Base-by-base conservation (phyloP, 2,888 invertebrate species). In the Drosophila helvetica region DNA sequence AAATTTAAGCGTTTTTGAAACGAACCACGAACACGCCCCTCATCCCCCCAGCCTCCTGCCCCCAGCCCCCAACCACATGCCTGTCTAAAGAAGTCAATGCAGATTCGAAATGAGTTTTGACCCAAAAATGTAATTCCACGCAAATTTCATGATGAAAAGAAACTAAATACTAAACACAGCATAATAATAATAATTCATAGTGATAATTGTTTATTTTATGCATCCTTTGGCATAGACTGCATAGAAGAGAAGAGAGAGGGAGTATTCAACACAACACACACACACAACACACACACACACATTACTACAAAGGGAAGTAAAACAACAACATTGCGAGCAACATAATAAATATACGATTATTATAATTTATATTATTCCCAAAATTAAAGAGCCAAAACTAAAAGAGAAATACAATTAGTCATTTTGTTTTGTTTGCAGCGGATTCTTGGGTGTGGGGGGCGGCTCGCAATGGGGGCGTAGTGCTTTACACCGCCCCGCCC, bases 341-440 rank as follows among this genome's bases (percentile, higher is more conserved):
- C 70, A 87, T 86, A 88, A 86, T 87, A 80, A 82, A 74, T 75
- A 78, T 75, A 82, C 73, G 76, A 86, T 87, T 79, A 86, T 79
- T 89, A 86, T 89, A 89, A 89, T 90, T 90, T 90, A 90, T 90
- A 90, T 88, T 88, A 90, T 89, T 89, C 90, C 87, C 86, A 89
- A 88, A 90, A 90, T 84, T 82, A 90, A 89, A 89, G 75, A 83
- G 89, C 88, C 88, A 77, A 86, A 38, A 88, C 76, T 83, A 82
- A 84, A 65, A 43, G 15, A 54, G 68, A 60, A 74, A 67, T 27
- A 55, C 25, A 52, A 43, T 17, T 30, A 18, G 33, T 73, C 65
- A 74, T 68, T 69, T 22, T 5, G 22, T 22, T 38, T 61, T 43
- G 47, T 66, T 74, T 53, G 27, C 27, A 27, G 27, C 27, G 7